Evolutionary conservation across 2,797 vertebrate species (phyloP).

Genomic region (Mus caroli): DNA sequence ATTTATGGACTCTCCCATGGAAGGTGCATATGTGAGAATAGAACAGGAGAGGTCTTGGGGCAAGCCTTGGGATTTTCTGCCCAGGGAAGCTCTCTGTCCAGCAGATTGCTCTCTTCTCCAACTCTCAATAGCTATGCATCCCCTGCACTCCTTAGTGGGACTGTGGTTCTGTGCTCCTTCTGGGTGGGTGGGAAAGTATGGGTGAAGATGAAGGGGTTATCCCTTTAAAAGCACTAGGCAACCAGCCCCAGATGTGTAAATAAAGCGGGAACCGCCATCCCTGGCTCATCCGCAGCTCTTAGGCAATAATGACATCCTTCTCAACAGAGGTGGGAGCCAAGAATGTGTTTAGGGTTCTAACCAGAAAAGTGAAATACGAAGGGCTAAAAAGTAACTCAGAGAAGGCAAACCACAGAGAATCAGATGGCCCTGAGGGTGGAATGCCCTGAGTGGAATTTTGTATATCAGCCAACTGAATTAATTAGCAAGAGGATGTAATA

Average conservation of each 20-base stretch:
- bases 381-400: neutral
- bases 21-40: neutral
- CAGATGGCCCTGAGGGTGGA: accelerated
- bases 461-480: neutral
- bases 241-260: neutral
- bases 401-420: neutral
- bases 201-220: neutral
- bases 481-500: neutral
- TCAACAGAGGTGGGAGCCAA: neutral
- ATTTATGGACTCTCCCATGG: neutral
- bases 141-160: neutral
- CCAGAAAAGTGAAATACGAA: neutral
- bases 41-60: neutral
- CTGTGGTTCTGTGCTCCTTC: neutral
- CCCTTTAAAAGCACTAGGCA: neutral
- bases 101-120: neutral
- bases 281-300: neutral
- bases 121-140: neutral
- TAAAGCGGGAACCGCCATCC: neutral
- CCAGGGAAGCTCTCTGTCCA: neutral
- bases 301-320: neutral
- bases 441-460: too few relatives aligned
- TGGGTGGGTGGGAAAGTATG: neutral
- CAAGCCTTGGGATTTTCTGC: neutral
- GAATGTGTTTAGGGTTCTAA: neutral